phyloP scores from a whole-genome alignment of 2,888 invertebrate genomes.

The Vandiemenella viatica region DNA sequence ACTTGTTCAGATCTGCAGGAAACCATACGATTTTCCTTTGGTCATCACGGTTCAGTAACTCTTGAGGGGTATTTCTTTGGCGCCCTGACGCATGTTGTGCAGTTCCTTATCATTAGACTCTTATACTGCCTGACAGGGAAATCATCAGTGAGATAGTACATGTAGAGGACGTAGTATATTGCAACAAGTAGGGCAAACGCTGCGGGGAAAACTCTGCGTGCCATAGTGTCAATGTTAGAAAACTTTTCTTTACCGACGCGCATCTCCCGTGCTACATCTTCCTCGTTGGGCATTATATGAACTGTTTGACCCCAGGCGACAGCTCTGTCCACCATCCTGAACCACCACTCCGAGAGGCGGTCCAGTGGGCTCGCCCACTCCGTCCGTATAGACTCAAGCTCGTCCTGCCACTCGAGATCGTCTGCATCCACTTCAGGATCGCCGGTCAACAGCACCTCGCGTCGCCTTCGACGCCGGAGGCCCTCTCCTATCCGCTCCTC shows the following conservation, averaged over 20 bases:
- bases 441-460: constrained; percentile 11
- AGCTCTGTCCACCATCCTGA: no score
- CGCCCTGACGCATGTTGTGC: no score
- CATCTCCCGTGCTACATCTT: constrained; percentile 16
- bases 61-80: no score
- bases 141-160: constrained; percentile 24
- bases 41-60: no score
- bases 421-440: no score
- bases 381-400: neutral
- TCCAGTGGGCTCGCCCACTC: neutral
- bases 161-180: constrained; percentile 28
- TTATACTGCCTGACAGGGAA: constrained; percentile 9
- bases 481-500: neutral
- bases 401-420: constrained; percentile 1
- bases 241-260: constrained; percentile 20
- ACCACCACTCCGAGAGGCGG: neutral
- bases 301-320: no score
- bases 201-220: constrained; percentile 37
- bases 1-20: no score
- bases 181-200: constrained; percentile 38
- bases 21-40: no score
- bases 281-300: constrained; percentile 17
- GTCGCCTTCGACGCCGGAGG: constrained; percentile 9
- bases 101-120: no score
- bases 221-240: constrained; percentile 38